Evolutionary conservation across 2,797 vertebrate genomes (phyloP).

Genomic region (Poecile montanus): DNA sequence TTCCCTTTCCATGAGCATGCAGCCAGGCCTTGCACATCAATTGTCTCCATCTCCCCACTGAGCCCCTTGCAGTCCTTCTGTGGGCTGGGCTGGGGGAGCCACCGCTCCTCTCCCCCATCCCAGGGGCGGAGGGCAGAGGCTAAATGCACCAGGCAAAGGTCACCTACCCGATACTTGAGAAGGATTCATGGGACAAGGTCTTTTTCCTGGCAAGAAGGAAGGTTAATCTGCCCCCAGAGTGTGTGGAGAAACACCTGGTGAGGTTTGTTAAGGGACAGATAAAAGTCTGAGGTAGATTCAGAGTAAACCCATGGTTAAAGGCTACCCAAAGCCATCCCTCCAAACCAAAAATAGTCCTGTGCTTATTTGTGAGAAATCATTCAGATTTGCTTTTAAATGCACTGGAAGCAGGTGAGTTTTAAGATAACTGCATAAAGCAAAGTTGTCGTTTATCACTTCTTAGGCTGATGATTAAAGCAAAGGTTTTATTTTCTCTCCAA

Average conservation of each 20-base stretch:
- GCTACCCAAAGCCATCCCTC: not conserved
- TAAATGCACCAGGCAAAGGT: not conserved
- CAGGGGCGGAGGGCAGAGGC: not conserved
- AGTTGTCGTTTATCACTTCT: not conserved
- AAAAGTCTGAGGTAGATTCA: not conserved
- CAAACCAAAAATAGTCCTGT: not conserved
- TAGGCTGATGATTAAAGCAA: not conserved
- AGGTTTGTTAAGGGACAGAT: not conserved
- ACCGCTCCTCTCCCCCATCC: rapidly evolving
- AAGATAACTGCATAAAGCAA: not conserved
- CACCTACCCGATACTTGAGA: rapidly evolving
- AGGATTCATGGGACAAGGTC: not conserved
- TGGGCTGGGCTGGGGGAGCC: not conserved
- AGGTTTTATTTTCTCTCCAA: not conserved
- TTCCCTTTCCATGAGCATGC: not conserved
- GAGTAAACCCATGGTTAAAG: not conserved
- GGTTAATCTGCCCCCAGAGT: not conserved
- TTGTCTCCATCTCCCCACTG: not conserved
- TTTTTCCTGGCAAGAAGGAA: not conserved
- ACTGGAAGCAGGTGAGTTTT: not conserved
- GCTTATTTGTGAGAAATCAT: not conserved
- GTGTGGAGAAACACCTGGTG: rapidly evolving
- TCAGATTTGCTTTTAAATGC: not conserved
- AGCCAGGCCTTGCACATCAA: rapidly evolving
- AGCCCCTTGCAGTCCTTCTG: not conserved